A percentile compares a stretch with the other conserved stretches of the same genome.
These are phyloP conservation scores for Nasonia oneida DNA, from an alignment of 2,888 invertebrate genomes.

Conservation along the genomic window DNA sequence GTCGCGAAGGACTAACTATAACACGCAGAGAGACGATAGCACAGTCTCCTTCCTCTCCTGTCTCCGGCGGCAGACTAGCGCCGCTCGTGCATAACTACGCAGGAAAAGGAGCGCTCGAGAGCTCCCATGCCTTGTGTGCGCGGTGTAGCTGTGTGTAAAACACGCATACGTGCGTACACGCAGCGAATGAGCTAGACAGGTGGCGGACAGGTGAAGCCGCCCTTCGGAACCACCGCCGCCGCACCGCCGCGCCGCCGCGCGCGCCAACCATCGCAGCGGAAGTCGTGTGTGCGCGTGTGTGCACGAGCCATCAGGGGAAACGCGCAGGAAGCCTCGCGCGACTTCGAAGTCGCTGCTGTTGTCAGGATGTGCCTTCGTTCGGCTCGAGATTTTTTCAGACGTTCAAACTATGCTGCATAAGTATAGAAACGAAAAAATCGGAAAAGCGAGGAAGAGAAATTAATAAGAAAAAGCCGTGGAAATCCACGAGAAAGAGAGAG, in stretches of 20 bases:
- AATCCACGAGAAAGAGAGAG: constrained; percentile 6
- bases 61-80: neutral
- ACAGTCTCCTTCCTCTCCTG: constrained; percentile 9
- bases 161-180: constrained; percentile 62
- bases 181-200: constrained; percentile 61
- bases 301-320: neutral
- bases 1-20: too few relatives aligned
- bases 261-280: constrained; percentile 68
- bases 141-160: neutral
- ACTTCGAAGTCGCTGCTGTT: neutral
- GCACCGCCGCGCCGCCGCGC: neutral
- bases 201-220: constrained; percentile 73
- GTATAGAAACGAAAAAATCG: constrained; percentile 64
- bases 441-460: neutral
- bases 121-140: constrained; percentile 17
- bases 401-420: too few relatives aligned
- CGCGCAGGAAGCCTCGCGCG: neutral
- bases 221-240: constrained; percentile 14
- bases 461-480: neutral
- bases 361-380: neutral
- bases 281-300: constrained; percentile 21
- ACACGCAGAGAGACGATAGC: neutral
- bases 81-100: constrained; percentile 23
- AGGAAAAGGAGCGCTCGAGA: constrained; percentile 20
- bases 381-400: too few relatives aligned